Conservation (phyloP, 2,888 invertebrate genomes). For the Drosophila trichaetosa region DNA sequence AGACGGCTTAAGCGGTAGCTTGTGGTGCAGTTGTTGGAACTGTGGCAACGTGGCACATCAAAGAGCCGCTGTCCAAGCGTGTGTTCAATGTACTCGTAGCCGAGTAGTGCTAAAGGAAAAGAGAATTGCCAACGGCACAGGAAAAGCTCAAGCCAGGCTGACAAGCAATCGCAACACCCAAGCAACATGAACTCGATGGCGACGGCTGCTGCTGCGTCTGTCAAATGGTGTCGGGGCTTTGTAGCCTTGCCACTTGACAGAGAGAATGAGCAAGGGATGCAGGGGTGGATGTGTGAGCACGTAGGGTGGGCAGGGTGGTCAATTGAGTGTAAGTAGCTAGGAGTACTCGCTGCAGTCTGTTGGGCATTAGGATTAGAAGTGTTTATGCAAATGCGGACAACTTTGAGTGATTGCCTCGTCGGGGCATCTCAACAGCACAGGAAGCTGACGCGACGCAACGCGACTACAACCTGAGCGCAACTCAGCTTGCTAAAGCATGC, state of each 20-base stretch:
- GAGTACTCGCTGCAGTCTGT: slow-evolving; percentile 58
- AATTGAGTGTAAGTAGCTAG: slow-evolving; percentile 73
- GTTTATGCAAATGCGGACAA: slow-evolving; percentile 76
- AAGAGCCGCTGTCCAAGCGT: slow-evolving; percentile 55
- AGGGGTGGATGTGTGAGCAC: neutral
- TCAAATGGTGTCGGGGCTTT: slow-evolving; percentile 38
- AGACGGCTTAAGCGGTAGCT: slow-evolving; percentile 53
- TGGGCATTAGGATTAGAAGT: slow-evolving; percentile 74
- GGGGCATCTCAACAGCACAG: slow-evolving; percentile 35
- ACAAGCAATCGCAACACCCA: slow-evolving; percentile 38
- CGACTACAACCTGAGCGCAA: slow-evolving; percentile 22
- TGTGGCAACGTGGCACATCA: slow-evolving; percentile 14
- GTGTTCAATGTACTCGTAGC: slow-evolving; percentile 66
- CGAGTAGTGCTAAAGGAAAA: slow-evolving; percentile 46
- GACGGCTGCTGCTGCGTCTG: slow-evolving; percentile 19
- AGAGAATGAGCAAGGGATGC: slow-evolving; percentile 2
- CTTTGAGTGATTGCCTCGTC: slow-evolving; percentile 67
- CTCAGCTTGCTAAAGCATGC: slow-evolving; percentile 9
- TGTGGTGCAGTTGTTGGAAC: slow-evolving; percentile 16
- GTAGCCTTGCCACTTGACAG: slow-evolving; percentile 54
- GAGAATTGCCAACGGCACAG: slow-evolving; percentile 16
- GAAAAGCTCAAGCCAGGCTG: slow-evolving; percentile 1
- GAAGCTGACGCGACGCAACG: slow-evolving; percentile 22
- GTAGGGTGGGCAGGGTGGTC: slow-evolving; percentile 24
- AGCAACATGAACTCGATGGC: slow-evolving; percentile 50